Base-by-base conservation (phyloP, 2,113 vertebrate species). In the Hippocampus barbouri region DNA sequence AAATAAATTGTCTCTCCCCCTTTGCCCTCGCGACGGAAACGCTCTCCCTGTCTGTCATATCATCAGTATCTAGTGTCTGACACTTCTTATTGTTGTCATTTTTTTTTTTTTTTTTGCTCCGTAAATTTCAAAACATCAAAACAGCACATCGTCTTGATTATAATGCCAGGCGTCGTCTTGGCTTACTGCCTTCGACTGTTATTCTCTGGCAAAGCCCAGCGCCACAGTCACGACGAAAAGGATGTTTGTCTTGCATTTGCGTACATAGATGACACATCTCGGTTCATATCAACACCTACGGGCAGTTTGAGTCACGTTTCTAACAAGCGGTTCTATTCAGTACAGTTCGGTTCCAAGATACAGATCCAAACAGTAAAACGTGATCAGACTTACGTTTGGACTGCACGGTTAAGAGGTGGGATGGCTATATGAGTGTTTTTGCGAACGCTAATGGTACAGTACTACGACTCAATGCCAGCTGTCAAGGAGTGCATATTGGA, bases 71-170 rank as follows among this genome's bases (percentile, higher is more conserved):
- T 30, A 4, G 70, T 81, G 67, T 75, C 76, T 77, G 75, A 78
- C 78, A 71, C 69, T 49, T 40, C 47, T 21, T 21, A 14, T 54
- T 54, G 14, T n/a, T 27, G 5, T 21, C 20, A 25, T 34, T 34
- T 34, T 34, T 34, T 34, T n/a, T 57, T 10, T 41, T 77, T 66
- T 65, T 68, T 69, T 53, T 38, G 10, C 10, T 16, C 57, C 70
- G 60, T 57, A 79, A 81, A 83, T 81, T 79, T 84, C 81, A 86
- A 72, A 67, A 57, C 23, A 79, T 57, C 53, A 68, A 67, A 65
- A 66, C 76, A 66, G 38, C 43, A 45, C 57, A 65, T 67, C 23
- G 27, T 45, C 64, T 45, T 72, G 40, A 82, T 80, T 73, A 78
- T 25, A 25, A 25, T 25, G 74, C 27, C 57, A 75, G 34, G 30